Conservation (phyloP, 1,140 invertebrate genomes). For the Bicyclus anynana region DNA sequence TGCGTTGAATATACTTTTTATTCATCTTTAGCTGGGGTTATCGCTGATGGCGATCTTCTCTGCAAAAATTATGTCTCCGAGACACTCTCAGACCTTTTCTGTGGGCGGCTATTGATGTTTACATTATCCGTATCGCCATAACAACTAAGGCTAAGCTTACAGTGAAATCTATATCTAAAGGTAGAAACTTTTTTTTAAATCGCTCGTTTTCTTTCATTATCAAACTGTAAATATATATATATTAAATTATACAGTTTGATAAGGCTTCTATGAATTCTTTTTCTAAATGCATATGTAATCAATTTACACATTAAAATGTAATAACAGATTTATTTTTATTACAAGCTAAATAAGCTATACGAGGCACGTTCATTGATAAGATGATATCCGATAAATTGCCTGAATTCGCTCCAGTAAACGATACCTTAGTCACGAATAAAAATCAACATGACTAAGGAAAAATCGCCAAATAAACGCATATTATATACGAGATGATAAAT, state of each 20-base stretch:
- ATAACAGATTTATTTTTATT: too few species aligned
- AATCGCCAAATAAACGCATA: neutral
- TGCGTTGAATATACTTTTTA: neutral
- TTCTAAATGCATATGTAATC: too few species aligned
- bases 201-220: too few species aligned
- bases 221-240: too few species aligned
- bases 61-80: conserved; percentile 8
- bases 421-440: neutral
- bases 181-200: too few species aligned
- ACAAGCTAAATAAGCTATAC: too few species aligned
- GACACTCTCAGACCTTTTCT: conserved; percentile 8
- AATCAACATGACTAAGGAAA: neutral
- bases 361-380: too few species aligned
- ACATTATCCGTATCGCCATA: conserved; percentile 4
- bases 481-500: neutral
- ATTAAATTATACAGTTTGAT: too few species aligned
- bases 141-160: neutral
- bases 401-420: neutral
- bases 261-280: too few species aligned
- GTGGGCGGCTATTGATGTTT: conserved; percentile 15
- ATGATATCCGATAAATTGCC: conserved; percentile 16
- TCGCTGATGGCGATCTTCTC: conserved; percentile 1
- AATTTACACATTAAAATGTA: too few species aligned
- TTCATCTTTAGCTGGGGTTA: conserved; percentile 3
- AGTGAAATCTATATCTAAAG: neutral